Conservation (phyloP, 2,888 invertebrate species). For the Scrobipalpa costella region DNA sequence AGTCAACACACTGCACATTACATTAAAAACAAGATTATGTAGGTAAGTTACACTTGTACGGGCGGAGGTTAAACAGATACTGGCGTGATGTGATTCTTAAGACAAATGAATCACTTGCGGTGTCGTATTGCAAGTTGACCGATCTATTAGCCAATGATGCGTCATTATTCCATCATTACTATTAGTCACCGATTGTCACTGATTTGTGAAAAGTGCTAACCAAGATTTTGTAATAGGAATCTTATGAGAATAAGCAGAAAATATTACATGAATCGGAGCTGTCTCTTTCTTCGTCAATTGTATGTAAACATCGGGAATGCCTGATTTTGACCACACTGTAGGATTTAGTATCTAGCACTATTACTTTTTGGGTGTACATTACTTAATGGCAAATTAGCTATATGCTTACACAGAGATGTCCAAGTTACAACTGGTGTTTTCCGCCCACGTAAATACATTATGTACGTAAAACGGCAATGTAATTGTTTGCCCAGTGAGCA, state of each 20-base stretch:
- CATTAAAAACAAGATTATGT: not conserved
- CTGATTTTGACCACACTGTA: conserved; percentile 67
- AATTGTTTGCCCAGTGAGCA: conserved; percentile 44
- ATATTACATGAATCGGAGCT: conserved; percentile 39
- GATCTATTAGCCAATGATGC: conserved; percentile 61
- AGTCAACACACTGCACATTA: not conserved
- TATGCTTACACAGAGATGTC: conserved; percentile 38
- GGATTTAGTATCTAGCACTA: conserved; percentile 58
- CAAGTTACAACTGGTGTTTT: conserved; percentile 43
- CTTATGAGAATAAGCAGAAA: not conserved
- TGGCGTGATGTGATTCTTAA: conserved; percentile 14
- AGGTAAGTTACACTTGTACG: conserved; percentile 17
- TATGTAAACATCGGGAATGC: conserved; percentile 65
- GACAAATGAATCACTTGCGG: conserved; percentile 56
- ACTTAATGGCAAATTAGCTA: conserved; percentile 30
- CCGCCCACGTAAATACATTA: conserved; percentile 38
- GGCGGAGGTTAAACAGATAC: conserved; percentile 3
- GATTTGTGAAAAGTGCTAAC: conserved; percentile 30
- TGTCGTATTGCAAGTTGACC: conserved; percentile 65
- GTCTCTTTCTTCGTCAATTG: conserved; percentile 68
- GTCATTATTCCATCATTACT: conserved; percentile 56
- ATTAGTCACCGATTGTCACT: conserved; percentile 45
- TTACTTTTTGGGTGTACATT: conserved; percentile 63
- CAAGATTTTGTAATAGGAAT: conserved; percentile 6
- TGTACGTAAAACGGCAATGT: conserved; percentile 40